Conservation (phyloP, 1,140 invertebrate genomes). For the Drosophila bipectinata region DNA sequence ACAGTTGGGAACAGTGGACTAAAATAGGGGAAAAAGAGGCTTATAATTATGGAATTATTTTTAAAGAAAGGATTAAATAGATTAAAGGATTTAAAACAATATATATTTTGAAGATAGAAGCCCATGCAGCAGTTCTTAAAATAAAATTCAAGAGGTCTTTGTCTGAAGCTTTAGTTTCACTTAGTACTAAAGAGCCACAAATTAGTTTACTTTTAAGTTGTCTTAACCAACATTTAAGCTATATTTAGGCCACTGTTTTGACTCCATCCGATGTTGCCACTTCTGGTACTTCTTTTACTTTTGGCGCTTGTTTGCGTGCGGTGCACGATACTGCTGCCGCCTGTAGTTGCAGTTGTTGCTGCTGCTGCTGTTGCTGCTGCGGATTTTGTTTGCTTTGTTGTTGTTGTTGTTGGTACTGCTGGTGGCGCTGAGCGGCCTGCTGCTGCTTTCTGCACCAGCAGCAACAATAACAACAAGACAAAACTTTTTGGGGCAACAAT, state of each 20-base stretch:
- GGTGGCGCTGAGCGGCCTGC: conserved; percentile 8
- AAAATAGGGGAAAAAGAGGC: background rate
- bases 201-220: background rate
- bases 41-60: background rate
- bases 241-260: conserved; percentile 5
- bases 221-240: background rate
- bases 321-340: conserved; percentile 28
- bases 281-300: conserved; percentile 64
- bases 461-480: conserved; percentile 35
- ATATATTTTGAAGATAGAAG: too few species aligned
- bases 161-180: too few species aligned
- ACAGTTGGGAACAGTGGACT: conserved; percentile 64
- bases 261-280: conserved; percentile 55
- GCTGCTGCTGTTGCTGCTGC: conserved; percentile 10
- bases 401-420: conserved; percentile 2
- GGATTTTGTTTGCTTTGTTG: too few species aligned
- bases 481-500: conserved; percentile 63
- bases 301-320: conserved; percentile 65
- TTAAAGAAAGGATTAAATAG: too few species aligned
- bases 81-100: too few species aligned
- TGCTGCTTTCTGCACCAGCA: conserved; percentile 17
- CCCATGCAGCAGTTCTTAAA: too few species aligned
- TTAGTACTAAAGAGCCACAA: too few species aligned
- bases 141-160: too few species aligned
- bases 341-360: conserved; percentile 8